Evolutionary conservation across 1,140 invertebrate genomes (phyloP).

Genomic region (Halesus radiatus): DNA sequence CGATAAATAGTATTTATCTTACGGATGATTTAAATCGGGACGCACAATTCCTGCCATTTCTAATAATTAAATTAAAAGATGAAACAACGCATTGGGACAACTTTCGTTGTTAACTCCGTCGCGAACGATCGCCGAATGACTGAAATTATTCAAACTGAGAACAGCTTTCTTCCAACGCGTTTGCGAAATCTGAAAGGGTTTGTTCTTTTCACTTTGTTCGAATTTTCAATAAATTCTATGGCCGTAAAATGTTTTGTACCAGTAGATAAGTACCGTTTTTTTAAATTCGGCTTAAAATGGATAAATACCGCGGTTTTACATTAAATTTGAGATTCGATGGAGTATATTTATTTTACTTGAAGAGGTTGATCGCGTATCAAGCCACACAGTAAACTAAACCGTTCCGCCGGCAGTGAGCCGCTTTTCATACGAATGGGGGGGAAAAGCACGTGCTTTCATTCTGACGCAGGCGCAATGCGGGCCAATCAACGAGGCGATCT

Average conservation of each 20-base stretch:
- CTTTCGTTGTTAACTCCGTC: no score
- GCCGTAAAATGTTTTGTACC: no score
- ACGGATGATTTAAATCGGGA: slow-evolving; percentile 46
- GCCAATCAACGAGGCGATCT: slow-evolving; percentile 31
- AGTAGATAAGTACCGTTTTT: no score
- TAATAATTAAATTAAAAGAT: slow-evolving; percentile 27
- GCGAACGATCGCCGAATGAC: no score
- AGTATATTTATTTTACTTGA: background rate
- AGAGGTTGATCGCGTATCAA: background rate
- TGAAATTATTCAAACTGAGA: background rate
- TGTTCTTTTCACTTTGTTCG: slow-evolving; percentile 24
- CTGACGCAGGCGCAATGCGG: slow-evolving; percentile 26
- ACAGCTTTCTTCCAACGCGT: slow-evolving; percentile 23
- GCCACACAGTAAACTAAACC: slow-evolving; percentile 31
- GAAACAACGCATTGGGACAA: background rate
- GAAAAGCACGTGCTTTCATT: slow-evolving; percentile 45
- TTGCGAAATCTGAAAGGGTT: background rate
- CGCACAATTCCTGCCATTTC: slow-evolving; percentile 43
- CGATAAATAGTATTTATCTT: background rate
- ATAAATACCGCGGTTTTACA: background rate
- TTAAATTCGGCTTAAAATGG: background rate
- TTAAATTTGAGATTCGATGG: background rate
- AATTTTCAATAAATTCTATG: background rate
- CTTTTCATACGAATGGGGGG: slow-evolving; percentile 40
- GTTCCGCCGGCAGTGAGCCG: slow-evolving; percentile 12